Percentiles rank a stretch among this genome's conserved stretches.
These are phyloP conservation scores for Archivesica marissinica DNA, from an alignment of 1,140 invertebrate genomes.

Conservation along the genomic window DNA sequence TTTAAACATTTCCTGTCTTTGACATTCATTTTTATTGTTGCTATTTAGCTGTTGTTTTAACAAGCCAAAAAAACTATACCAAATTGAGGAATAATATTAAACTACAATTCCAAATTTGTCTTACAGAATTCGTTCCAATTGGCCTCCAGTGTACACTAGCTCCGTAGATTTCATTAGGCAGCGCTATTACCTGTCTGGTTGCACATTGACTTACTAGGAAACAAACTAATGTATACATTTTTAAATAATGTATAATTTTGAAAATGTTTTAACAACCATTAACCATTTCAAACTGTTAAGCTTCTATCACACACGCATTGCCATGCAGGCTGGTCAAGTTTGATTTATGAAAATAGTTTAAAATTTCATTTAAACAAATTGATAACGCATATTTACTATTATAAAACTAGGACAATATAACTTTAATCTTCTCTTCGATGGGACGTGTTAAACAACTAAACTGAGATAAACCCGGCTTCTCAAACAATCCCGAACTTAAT, in stretches of 20 bases:
- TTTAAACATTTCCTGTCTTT: no score
- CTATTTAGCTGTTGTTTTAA: no score
- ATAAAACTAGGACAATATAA: not conserved
- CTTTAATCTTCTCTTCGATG: slow-evolving; percentile 3
- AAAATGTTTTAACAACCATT: no score
- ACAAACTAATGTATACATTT: no score
- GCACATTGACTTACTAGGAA: no score
- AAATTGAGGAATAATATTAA: no score
- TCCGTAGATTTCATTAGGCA: slow-evolving; percentile 1
- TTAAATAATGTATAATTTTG: no score
- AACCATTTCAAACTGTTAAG: no score
- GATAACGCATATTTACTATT: not conserved
- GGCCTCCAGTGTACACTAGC: slow-evolving; percentile 34
- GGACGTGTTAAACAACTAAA: slow-evolving; percentile 11
- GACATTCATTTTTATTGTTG: no score
- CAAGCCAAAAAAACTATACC: no score
- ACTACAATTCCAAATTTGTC: not conserved
- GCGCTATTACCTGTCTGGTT: not conserved
- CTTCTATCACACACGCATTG: no score
- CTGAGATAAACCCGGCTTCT: not conserved
- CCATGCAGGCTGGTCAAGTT: no score
- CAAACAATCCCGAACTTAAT: not conserved
- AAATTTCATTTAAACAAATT: slow-evolving; percentile 41
- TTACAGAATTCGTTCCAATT: not conserved
- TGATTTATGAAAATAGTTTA: slow-evolving; percentile 5